These are phyloP conservation scores for Lepidotrigona ventralis DNA, from an alignment of 1,140 invertebrate genomes.

Conservation along the genomic window DNA sequence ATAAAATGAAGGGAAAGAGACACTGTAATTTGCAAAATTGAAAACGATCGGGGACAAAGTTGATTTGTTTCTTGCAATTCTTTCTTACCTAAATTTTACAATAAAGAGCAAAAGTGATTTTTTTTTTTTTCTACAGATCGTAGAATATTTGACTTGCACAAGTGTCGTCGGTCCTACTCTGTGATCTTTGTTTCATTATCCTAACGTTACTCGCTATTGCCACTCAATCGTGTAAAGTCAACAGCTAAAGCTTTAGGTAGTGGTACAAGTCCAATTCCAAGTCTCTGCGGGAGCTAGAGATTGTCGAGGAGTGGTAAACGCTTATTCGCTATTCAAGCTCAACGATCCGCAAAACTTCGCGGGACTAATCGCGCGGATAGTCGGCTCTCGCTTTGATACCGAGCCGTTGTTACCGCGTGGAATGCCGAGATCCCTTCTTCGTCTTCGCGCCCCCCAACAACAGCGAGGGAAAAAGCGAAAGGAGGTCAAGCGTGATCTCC, in stretches of 20 bases:
- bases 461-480: background rate
- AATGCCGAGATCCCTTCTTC: background rate
- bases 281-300: background rate
- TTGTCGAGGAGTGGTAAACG: constrained; percentile 24
- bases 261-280: background rate
- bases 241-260: background rate
- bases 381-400: constrained; percentile 39
- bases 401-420: background rate
- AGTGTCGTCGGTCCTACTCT: no score
- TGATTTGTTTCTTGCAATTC: no score
- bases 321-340: constrained; percentile 39
- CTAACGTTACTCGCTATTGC: background rate
- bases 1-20: no score
- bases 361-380: constrained; percentile 58
- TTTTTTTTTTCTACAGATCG: no score
- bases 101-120: no score
- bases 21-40: no score
- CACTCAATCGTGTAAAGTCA: background rate
- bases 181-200: no score
- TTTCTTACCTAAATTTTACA: no score
- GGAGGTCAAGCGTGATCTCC: background rate
- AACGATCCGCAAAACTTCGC: constrained; percentile 54
- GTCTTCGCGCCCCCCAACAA: constrained; percentile 9
- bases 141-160: no score
- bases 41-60: no score